phyloP scores from a whole-genome alignment of 1,140 invertebrate species.

The Dendrolimus punctatus region DNA sequence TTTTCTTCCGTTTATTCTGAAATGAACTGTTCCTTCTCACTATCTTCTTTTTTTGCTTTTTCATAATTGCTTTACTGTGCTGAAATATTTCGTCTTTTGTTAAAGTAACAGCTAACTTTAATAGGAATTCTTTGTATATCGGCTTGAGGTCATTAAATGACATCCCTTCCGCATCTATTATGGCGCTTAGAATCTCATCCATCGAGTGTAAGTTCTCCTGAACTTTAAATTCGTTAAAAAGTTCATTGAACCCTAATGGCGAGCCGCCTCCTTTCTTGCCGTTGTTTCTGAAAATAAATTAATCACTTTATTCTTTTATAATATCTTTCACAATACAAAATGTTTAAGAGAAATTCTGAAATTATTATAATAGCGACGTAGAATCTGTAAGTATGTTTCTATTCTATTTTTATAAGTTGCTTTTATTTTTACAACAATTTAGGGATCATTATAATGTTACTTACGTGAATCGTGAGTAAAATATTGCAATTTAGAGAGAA shows the following conservation, averaged over 20 bases:
- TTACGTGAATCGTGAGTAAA: no score
- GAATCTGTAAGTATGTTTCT: no score
- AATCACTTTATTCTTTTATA: not conserved
- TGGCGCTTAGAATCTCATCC: slow-evolving; percentile 89
- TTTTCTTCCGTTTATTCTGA: slow-evolving; percentile 70
- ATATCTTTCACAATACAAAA: no score
- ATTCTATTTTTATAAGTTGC: no score
- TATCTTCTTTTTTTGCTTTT: slow-evolving; percentile 81
- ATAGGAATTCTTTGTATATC: slow-evolving; percentile 89
- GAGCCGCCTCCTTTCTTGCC: slow-evolving; percentile 77
- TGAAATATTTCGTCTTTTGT: slow-evolving; percentile 93
- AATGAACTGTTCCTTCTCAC: slow-evolving; percentile 68
- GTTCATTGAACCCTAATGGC: slow-evolving; percentile 85
- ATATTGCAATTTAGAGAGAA: slow-evolving; percentile 18
- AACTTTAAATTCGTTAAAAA: slow-evolving; percentile 87
- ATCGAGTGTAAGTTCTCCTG: slow-evolving; percentile 90
- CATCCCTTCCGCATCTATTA: slow-evolving; percentile 92
- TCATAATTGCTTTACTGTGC: slow-evolving; percentile 91
- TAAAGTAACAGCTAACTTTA: slow-evolving; percentile 88
- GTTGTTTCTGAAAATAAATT: slow-evolving; percentile 68
- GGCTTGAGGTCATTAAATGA: slow-evolving; percentile 93
- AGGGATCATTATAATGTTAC: no score
- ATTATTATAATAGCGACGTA: no score
- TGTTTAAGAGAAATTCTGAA: no score
- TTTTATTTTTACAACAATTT: no score